Conservation (phyloP, 35 echinoderm and acorn worm species). For the Apostichopus californicus region DNA sequence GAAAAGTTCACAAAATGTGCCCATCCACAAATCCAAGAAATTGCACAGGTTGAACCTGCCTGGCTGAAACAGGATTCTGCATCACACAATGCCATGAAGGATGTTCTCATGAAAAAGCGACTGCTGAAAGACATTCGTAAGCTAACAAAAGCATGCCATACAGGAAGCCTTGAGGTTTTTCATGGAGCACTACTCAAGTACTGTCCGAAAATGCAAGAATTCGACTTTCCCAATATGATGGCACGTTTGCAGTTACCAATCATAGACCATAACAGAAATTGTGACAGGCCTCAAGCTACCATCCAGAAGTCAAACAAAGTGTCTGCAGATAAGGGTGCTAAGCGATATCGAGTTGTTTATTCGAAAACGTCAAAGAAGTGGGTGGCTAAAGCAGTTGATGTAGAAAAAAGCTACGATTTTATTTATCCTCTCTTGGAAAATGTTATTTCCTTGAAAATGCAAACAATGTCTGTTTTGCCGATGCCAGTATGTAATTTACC, state of each 20-base stretch:
- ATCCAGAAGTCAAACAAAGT: background rate
- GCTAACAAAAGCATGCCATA: slow-evolving; percentile 33
- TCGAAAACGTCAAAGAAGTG: no score
- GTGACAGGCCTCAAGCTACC: background rate
- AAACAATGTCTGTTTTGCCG: no score
- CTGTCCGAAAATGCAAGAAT: slow-evolving; percentile 44
- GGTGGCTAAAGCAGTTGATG: no score
- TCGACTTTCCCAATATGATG: slow-evolving; percentile 29
- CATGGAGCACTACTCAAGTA: slow-evolving; percentile 61
- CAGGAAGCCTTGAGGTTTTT: slow-evolving; percentile 57
- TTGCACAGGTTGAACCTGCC: background rate
- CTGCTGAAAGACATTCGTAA: slow-evolving; percentile 18
- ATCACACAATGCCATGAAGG: slow-evolving; percentile 13
- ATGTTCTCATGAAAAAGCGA: background rate
- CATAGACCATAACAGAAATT: slow-evolving; percentile 17
- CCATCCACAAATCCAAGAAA: background rate
- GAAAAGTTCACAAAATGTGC: slow-evolving; percentile 34
- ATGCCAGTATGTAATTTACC: no score
- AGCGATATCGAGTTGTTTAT: no score
- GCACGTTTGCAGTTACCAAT: slow-evolving; percentile 1
- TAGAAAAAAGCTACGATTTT: no score
- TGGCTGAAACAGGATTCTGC: slow-evolving; percentile 14
- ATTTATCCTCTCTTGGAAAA: no score
- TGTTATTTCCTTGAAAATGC: no score
- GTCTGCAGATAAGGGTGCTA: no score